Base-by-base conservation (phyloP, 2,113 vertebrate species). In the Talpa occidentalis region DNA sequence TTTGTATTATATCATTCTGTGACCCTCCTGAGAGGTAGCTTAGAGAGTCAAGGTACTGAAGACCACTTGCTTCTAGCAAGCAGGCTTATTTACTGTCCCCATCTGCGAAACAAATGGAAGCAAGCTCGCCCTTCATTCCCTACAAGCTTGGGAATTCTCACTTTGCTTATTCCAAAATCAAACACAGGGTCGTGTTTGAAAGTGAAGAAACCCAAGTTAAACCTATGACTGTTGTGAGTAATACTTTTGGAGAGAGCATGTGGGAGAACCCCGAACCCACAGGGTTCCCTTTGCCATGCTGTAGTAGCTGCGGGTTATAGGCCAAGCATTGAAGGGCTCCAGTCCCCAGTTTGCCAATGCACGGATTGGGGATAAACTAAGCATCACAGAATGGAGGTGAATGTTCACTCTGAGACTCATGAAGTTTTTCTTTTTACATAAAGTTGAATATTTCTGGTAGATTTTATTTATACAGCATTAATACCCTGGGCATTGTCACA, bases 401-500 rank as follows among this genome's bases (percentile, higher is more conserved):
- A 10, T 52, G n/a, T 74, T 79, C 54, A 47, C 64, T 88, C 66
- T 16, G 40, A 83, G 79, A 22, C 26, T 42, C 10, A 0, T 28
- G 2, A 32, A 14, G 19, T 42, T n/a, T 19, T 30, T 70, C 30
- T 56, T 49, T 73, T 35, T 37, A 14, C 3, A 40, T 84, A 32
- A 42, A 52, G 21, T 40, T 28, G 44, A 47, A 19, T n/a, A 8
- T 62, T 72, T 62, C 16, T 42, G 37, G 59, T 66, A 35, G 16
- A 17, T 14, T 85, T 6, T 19, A 40, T 64, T 66, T 73, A 37
- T 1, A 0, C 3, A 59, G 56, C 40, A 47, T 28, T 30, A 52
- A 26, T 3, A 62, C 10, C 1, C 6, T 30, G 11, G 44, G 8
- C 19, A 49, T 6, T 24, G 2, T 11, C 19, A 9, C 11, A 14